Evolutionary conservation across 2,888 invertebrate species (phyloP), one percentile per base, ranked within the genome.

Genomic region (Phyto melanocephala): DNA sequence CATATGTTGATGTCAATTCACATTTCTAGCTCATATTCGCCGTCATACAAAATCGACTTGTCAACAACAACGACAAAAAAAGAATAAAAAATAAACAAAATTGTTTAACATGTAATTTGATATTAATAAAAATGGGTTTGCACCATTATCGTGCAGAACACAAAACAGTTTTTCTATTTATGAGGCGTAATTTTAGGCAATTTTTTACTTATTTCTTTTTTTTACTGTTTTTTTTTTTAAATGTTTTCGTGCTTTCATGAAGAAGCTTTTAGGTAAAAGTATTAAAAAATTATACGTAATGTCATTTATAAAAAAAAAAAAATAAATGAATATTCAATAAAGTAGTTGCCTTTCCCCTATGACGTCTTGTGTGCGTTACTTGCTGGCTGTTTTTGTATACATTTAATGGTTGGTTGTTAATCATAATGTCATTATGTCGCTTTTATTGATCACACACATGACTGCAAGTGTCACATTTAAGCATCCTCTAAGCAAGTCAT

Each of bases 371-470:
- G 11, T 33, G 13, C 15, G 15, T 54, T 65, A 24, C 47, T 58
- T 71, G 13, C 47, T 56, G 56, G 56, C 20, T 78, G 37, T 56
- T n/a, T n/a, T 67, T 58, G 40, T 33, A 13, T 75, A 70, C 63
- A 10, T 63, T 75, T 63, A 70, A 37, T 65, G 70, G 70, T 80
- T 63, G 81, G 37, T 47, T 81, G 71, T 81, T 81, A 72, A 62
- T 76, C 65, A 76, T 81, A 76, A 80, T 71, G 76, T 71, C 71
- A 80, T 80, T 76, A 76, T 58, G 70, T 58, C 70, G 42, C 75
- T 67, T 52, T 71, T 35, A 70, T 75, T 33, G n/a, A n/a, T 58
- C 65, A 67, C 65, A 76, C 80, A 60, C 56, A 58, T 71, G 54
- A 62, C 58, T 58, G 71, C 81, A 67, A 81, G 71, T 76, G 76